Evolutionary conservation across 2,888 invertebrate genomes (phyloP).

Genomic region (Antitype chi): DNA sequence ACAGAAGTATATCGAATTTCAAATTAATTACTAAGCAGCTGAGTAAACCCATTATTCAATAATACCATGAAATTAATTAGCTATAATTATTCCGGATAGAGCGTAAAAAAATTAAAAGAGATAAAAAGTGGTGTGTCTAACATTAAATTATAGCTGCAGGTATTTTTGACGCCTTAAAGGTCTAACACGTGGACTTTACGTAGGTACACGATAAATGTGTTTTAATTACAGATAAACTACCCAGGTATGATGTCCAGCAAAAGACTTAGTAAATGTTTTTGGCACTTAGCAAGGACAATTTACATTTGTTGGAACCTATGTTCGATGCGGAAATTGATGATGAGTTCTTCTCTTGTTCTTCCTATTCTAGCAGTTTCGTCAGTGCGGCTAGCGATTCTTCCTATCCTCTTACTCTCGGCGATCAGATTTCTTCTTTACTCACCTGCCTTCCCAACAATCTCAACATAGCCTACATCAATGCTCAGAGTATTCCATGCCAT

Average conservation of each 20-base stretch:
- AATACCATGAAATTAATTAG: conserved; percentile 47
- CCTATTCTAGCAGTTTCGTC: not conserved
- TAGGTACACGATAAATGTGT: not conserved
- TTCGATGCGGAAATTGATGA: not conserved
- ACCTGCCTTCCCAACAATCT: not conserved
- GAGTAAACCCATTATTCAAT: conserved; percentile 44
- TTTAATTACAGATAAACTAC: conserved; percentile 35
- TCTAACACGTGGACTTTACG: not conserved
- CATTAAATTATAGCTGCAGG: conserved; percentile 3
- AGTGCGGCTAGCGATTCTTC: not conserved
- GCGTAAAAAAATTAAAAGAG: not conserved
- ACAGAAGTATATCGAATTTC: conserved; percentile 28
- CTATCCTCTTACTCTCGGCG: not conserved
- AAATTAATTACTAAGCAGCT: conserved; percentile 34
- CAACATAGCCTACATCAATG: not conserved
- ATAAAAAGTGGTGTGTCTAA: conserved; percentile 3
- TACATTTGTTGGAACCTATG: too few species aligned
- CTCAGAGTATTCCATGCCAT: not conserved
- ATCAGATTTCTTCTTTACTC: not conserved
- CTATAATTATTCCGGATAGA: conserved; percentile 8
- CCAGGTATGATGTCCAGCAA: not conserved
- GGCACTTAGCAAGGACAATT: not conserved
- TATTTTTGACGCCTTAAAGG: conserved; percentile 18
- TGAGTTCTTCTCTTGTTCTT: not conserved
- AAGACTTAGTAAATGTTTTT: conserved; percentile 4